Evolutionary conservation across 1,140 invertebrate genomes (phyloP).

Genomic region (Brachionus plicatilis): DNA sequence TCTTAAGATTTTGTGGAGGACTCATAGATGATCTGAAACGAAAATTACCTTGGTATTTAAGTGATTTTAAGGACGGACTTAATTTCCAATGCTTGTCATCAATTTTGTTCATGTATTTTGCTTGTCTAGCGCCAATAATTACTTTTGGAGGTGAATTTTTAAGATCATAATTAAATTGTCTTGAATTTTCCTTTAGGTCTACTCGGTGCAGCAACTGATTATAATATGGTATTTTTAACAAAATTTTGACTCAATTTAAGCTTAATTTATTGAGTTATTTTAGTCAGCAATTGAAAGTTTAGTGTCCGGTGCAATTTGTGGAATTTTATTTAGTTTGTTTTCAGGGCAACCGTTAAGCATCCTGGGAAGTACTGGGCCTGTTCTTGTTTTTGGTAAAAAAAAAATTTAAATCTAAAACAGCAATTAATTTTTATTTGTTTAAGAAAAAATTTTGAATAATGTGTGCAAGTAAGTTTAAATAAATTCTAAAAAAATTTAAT

Average conservation of each 20-base stretch:
- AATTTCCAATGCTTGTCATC: constrained; percentile 88
- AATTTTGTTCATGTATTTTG: constrained; percentile 97
- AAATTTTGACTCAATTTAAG: neutral
- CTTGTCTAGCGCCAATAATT: constrained; percentile 92
- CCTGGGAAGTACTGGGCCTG: constrained; percentile 92
- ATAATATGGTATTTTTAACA: constrained; percentile 71
- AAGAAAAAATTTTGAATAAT: constrained; percentile 53
- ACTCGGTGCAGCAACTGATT: constrained; percentile 84
- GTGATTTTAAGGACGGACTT: constrained; percentile 72
- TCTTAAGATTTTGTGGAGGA: constrained; percentile 68
- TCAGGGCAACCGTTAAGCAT: constrained; percentile 95
- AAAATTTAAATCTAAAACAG: constrained; percentile 63
- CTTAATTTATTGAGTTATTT: constrained; percentile 64
- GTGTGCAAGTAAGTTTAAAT: constrained; percentile 61
- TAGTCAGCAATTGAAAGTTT: constrained; percentile 97
- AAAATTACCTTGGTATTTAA: constrained; percentile 72
- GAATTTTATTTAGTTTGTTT: constrained; percentile 89
- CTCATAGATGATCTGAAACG: constrained; percentile 81
- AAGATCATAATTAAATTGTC: constrained; percentile 57
- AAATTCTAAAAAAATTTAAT: neutral
- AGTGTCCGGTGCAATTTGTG: constrained; percentile 90
- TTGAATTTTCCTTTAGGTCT: constrained; percentile 68
- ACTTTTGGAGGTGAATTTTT: constrained; percentile 86
- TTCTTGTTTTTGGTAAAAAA: constrained; percentile 94
- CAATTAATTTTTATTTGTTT: neutral